Conservation (phyloP, 2,113 vertebrate genomes). For the Notiomystis cincta region DNA sequence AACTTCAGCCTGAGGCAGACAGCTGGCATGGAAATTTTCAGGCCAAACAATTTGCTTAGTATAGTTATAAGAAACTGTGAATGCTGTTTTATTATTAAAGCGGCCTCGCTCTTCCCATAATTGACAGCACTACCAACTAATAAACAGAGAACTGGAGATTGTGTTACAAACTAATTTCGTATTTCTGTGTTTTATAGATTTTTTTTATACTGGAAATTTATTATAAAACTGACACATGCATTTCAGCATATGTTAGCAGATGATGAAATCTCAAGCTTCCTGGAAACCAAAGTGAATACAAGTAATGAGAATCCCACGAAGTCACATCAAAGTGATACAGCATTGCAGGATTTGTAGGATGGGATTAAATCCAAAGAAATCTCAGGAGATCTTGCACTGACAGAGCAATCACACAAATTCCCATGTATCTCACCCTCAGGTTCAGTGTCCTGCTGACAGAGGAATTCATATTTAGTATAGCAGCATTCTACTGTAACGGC, state of each 20-base stretch:
- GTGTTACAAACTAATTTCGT: slow-evolving; percentile 12
- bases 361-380: neutral
- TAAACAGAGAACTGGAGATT: slow-evolving; percentile 28
- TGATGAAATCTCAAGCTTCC: slow-evolving; percentile 39
- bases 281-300: neutral
- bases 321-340: neutral
- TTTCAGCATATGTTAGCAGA: slow-evolving; percentile 31
- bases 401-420: neutral
- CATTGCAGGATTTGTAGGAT: neutral
- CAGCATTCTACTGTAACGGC: neutral
- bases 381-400: neutral
- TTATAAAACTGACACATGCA: slow-evolving; percentile 17
- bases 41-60: slow-evolving; percentile 62
- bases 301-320: slow-evolving; percentile 32
- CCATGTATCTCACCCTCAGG: neutral
- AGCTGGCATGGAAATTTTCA: slow-evolving; percentile 63
- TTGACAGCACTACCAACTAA: slow-evolving; percentile 24
- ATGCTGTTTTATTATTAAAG: slow-evolving; percentile 51
- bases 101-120: neutral
- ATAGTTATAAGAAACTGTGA: slow-evolving; percentile 36
- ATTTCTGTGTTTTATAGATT: neutral
- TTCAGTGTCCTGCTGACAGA: neutral
- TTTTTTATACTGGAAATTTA: slow-evolving; percentile 32
- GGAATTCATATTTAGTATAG: neutral
- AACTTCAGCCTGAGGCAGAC: slow-evolving; percentile 56